Conservation (phyloP, 2,797 vertebrate genomes). For the Parambassis ranga region DNA sequence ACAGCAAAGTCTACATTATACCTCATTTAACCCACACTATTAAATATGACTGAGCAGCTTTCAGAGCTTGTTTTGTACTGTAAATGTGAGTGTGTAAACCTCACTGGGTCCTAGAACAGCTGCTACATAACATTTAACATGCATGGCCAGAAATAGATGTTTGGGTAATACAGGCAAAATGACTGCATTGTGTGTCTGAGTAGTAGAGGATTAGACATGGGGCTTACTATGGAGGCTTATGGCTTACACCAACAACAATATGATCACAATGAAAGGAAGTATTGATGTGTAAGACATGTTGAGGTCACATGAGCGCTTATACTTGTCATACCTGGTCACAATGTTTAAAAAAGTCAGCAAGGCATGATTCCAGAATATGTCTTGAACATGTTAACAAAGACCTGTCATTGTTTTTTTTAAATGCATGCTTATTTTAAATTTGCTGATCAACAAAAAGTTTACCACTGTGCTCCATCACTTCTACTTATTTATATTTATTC, state of each 20-base stretch:
- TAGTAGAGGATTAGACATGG: background rate
- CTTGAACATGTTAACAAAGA: no score
- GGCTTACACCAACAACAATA: background rate
- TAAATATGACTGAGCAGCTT: background rate
- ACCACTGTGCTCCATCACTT: no score
- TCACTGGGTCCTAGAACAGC: constrained; percentile 1
- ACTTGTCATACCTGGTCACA: no score
- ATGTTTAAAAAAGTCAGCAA: no score
- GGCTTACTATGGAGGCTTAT: background rate
- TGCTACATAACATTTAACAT: constrained; percentile 13
- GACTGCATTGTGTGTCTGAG: background rate
- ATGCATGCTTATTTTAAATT: no score
- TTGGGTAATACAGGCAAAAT: background rate
- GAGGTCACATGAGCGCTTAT: no score
- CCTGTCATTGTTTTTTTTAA: no score
- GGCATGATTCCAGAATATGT: no score
- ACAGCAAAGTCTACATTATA: constrained; percentile 7
- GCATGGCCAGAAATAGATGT: constrained; percentile 22
- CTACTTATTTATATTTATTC: no score
- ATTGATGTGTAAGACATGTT: no score
- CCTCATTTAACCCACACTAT: background rate
- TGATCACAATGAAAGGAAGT: background rate
- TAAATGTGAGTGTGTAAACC: background rate
- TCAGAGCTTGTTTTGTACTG: background rate
- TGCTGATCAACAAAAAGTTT: no score